Evolutionary conservation across 2,113 vertebrate genomes (phyloP), one percentile per base, ranked within the genome.

Genomic region (Thamnophis sirtalis): DNA sequence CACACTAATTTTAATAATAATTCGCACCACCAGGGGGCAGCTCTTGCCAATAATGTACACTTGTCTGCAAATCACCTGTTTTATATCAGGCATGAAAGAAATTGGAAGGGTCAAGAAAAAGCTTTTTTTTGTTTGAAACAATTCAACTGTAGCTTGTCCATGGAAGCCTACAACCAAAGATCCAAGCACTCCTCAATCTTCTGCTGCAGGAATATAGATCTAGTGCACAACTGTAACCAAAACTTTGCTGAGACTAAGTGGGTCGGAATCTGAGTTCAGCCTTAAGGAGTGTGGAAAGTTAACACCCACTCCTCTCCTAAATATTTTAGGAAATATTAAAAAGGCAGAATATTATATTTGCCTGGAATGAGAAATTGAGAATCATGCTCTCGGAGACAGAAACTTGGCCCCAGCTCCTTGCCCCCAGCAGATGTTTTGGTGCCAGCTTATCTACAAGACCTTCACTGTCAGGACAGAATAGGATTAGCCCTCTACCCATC

Each of bases 21-120:
- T 0, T 0, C 2, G 54, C 93, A 93, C 96, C 94, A 0, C 93
- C 94, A 97, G 96, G 88, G 93, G 96, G 95, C 92, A 93, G 96
- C 95, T 92, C 95, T 43, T 5, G 86, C 93, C 11, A 63, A 56
- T 91, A 53, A 2, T 53, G 51, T 53, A 28, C 60, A 58, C 24
- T 11, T 13, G 26, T 21, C 2, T 38, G 3, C 9, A 22, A 1
- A 13, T n/a, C 8, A 38, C 33, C 68, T 38, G 68, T 80, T 80
- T 17, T 38, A 80, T 33, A 33, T 17, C 33, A 33, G 5, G 13
- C 63, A 73, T 73, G n/a, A 33, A 73, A 33, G 13, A 73, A 73
- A 33, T 7, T 73, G 63, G 28, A 73, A 33, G 33, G 6, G n/a
- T 33, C 33, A 80, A 80, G 15, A 38, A 80, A 80, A 80, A 38